Evolutionary conservation across 2,797 vertebrate genomes (phyloP), one percentile per base, ranked within the genome.

Genomic region (Naso thynnoides): DNA sequence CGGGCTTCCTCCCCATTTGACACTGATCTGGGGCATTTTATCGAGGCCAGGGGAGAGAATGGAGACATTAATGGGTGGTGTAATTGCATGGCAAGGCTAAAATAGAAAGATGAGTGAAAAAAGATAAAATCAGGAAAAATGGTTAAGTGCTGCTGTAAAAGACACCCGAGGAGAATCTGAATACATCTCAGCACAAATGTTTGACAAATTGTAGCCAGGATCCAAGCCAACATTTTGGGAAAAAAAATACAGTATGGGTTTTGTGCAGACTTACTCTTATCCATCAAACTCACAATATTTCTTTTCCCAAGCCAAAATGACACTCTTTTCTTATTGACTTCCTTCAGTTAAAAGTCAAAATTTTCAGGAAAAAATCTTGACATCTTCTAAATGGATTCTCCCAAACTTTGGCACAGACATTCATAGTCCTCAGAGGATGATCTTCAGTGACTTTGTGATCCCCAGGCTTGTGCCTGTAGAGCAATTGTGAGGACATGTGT

Each of bases 21-120:
- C 76, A 82, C 41, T 78, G 88, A 90, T 92, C 80, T 33, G 62
- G 55, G 70, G 38, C 81, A 81, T 85, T 74, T 88, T 89, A 78
- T 68, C 53, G 68, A 88, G 76, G 73, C 73, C 57, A 69, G 66
- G 75, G 86, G 82, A 86, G 38, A 91, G 68, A 23, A 88, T 26
- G 70, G 83, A 91, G 78, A 78, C 86, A 76, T 85, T 91, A 89
- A 89, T 83, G 84, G 85, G 48, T 62, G 73, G 45, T 48, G 61
- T 92, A 92, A 94, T 84, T 92, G 52, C 74, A 82, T 52, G 78
- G 87, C 54, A 53, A 64, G 53, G 66, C 78, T 83, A 87, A 94
- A 86, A 93, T 83, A 88, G 89, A 93, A 91, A 93, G 88, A 90
- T 82, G 70, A 91, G 88, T 85, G 85, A 86, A 72, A 87, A 91